Conservation (phyloP, 2,888 invertebrate species). For the Ariolimax columbianus region DNA sequence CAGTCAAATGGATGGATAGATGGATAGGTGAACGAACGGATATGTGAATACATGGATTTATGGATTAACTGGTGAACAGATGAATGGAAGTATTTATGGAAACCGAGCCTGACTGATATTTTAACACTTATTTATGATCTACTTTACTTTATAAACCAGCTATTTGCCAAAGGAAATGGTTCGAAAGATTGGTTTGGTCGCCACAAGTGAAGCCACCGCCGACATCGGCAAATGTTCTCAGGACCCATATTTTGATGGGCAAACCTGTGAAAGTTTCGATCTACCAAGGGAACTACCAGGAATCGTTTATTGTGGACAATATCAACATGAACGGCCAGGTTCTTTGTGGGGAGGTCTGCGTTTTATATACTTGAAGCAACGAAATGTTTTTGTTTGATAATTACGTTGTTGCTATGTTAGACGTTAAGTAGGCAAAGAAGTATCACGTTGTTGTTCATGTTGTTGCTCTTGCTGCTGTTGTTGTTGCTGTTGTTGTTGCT, state of each 20-base stretch:
- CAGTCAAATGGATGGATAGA: too few species aligned
- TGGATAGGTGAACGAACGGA: neutral
- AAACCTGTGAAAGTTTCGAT: slow-evolving; percentile 45
- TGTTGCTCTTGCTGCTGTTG: too few species aligned
- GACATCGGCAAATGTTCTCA: slow-evolving; percentile 24
- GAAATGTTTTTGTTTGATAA: neutral
- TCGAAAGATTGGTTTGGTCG: slow-evolving; percentile 31
- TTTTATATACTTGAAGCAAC: too few species aligned
- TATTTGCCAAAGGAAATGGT: slow-evolving; percentile 47
- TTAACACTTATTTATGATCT: neutral
- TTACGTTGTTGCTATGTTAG: neutral
- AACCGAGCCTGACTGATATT: neutral
- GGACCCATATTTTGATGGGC: slow-evolving; percentile 39
- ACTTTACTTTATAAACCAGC: neutral
- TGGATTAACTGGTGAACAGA: neutral
- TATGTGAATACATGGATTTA: neutral
- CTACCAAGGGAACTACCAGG: neutral
- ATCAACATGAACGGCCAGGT: slow-evolving; percentile 51
- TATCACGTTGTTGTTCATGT: too few species aligned
- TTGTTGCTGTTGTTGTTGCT: too few species aligned
- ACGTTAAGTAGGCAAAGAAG: too few species aligned
- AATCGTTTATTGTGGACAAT: slow-evolving; percentile 51
- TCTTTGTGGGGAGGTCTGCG: slow-evolving; percentile 54
- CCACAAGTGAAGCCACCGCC: neutral
- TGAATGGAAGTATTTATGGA: neutral